phyloP scores from a whole-genome alignment of 2,888 invertebrate species.

The Acheta domesticus region DNA sequence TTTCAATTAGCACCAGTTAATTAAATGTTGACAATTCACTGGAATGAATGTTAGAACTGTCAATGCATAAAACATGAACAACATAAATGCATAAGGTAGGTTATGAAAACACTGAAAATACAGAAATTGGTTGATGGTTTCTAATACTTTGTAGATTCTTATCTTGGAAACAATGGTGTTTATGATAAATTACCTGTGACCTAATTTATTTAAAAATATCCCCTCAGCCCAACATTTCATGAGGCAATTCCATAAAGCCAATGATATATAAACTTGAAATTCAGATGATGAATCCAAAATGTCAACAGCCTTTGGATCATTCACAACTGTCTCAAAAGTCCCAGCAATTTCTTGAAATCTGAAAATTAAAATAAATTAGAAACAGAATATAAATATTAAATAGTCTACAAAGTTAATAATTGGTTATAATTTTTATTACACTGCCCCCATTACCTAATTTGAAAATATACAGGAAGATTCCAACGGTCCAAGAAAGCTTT shows the following conservation, averaged over 20 bases:
- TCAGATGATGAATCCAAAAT: slow-evolving; percentile 23
- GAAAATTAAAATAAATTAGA: slow-evolving; percentile 37
- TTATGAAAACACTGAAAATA: too few relatives aligned
- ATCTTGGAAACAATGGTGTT: background rate
- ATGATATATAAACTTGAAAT: slow-evolving; percentile 46
- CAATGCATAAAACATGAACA: too few relatives aligned
- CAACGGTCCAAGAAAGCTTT: slow-evolving; percentile 79
- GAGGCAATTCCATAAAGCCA: slow-evolving; percentile 54
- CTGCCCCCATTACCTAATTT: slow-evolving; percentile 59
- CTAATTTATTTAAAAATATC: slow-evolving; percentile 73
- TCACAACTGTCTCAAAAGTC: slow-evolving; percentile 44
- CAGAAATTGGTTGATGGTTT: too few relatives aligned
- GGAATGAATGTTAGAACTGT: too few relatives aligned
- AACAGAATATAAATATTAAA: background rate
- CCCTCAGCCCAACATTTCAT: slow-evolving; percentile 71
- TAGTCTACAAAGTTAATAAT: background rate
- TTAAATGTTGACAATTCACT: too few relatives aligned
- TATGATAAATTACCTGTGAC: slow-evolving; percentile 51
- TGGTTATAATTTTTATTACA: background rate
- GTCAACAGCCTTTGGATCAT: slow-evolving; percentile 3
- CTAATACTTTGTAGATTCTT: too few relatives aligned
- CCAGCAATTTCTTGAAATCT: slow-evolving; percentile 91
- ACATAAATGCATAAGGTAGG: too few relatives aligned
- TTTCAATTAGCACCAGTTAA: too few relatives aligned
- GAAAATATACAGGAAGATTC: slow-evolving; percentile 96